Evolutionary conservation across 1,140 invertebrate species (phyloP).

Genomic region (Leptopilina clavipes): DNA sequence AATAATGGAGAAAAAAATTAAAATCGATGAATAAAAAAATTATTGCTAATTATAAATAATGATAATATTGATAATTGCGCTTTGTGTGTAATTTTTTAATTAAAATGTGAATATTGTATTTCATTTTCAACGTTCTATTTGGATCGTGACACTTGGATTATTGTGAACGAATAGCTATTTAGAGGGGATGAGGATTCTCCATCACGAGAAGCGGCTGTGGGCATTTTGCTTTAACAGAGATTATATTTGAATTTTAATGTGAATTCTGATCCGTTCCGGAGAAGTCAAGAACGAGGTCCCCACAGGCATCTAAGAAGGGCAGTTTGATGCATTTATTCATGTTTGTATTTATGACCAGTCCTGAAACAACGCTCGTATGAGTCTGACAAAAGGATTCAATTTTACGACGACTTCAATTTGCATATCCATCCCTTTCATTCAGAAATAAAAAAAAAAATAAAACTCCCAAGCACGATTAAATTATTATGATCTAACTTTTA

Average conservation of each 20-base stretch:
- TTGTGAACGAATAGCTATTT: not conserved
- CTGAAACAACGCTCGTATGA: slow-evolving; percentile 16
- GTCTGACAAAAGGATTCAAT: slow-evolving; percentile 28
- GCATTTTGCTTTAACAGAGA: slow-evolving; percentile 56
- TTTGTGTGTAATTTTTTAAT: no score
- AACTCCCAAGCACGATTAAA: no score
- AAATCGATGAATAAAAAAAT: no score
- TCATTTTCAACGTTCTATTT: not conserved
- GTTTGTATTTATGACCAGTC: slow-evolving; percentile 62
- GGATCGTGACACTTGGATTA: slow-evolving; percentile 18
- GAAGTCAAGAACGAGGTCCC: slow-evolving; percentile 40
- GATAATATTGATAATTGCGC: no score
- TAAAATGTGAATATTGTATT: no score
- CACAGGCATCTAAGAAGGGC: slow-evolving; percentile 47
- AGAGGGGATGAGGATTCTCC: slow-evolving; percentile 16
- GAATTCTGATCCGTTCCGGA: slow-evolving; percentile 2
- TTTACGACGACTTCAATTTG: slow-evolving; percentile 23
- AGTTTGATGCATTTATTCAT: slow-evolving; percentile 69
- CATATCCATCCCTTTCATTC: not conserved
- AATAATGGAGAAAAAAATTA: no score
- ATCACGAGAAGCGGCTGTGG: slow-evolving; percentile 42
- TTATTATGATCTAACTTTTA: no score
- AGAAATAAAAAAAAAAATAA: no score
- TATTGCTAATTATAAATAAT: no score
- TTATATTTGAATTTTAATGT: slow-evolving; percentile 69